Evolutionary conservation across 2,797 vertebrate species (phyloP).

Genomic region (Cetoscarus ocellatus): DNA sequence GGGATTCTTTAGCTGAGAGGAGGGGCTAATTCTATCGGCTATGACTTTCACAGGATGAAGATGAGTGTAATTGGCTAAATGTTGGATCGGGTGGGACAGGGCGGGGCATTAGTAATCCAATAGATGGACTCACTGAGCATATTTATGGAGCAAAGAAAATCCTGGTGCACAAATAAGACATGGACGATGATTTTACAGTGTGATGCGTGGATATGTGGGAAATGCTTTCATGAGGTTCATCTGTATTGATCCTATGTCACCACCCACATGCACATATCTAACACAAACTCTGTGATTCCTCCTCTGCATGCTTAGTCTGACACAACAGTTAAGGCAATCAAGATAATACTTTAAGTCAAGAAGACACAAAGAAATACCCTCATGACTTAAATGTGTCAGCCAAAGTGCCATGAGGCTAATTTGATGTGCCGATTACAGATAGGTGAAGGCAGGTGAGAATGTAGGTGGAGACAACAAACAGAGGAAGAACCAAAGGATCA

Average conservation of each 20-base stretch:
- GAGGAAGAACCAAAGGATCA: not conserved
- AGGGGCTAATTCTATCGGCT: conserved; percentile 61
- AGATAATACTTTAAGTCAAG: conserved; percentile 28
- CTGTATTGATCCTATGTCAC: not conserved
- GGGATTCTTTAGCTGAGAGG: conserved; percentile 61
- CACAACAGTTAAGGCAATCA: conserved; percentile 26
- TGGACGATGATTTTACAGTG: not conserved
- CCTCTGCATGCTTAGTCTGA: not conserved
- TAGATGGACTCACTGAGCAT: conserved; percentile 70
- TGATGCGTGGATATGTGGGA: not conserved
- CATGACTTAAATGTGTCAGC: conserved; percentile 15
- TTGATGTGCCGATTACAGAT: not conserved
- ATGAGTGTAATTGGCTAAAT: conserved; percentile 81
- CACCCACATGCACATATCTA: not conserved
- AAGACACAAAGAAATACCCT: conserved; percentile 3
- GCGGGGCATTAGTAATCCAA: conserved; percentile 78
- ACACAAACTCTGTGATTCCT: not conserved
- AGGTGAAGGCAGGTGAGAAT: not conserved
- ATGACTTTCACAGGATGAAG: conserved; percentile 61
- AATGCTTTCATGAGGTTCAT: no score
- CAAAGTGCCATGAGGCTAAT: conserved; percentile 14
- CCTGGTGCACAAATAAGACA: conserved; percentile 32
- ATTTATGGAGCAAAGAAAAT: conserved; percentile 71
- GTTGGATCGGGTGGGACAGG: conserved; percentile 60
- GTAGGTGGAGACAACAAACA: not conserved